phyloP scores from a whole-genome alignment of 2,113 vertebrate species.

The Empidonax alnorum region DNA sequence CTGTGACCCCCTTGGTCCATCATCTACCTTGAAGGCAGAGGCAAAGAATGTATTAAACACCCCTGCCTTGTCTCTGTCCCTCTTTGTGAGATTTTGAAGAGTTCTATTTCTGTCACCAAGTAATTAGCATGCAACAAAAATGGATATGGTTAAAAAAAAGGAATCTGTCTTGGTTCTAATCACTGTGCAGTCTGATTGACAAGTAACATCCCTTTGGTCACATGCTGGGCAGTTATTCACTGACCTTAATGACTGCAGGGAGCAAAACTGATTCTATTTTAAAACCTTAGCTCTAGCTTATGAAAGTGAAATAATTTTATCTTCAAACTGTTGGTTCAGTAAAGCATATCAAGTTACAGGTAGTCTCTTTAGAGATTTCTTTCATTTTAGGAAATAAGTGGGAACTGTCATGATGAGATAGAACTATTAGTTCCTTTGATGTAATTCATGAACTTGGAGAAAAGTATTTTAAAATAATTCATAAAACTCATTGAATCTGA shows the following conservation, averaged over 20 bases:
- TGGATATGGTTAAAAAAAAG: not conserved
- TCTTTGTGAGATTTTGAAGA: not conserved
- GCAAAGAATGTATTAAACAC: not conserved
- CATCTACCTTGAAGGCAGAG: not conserved
- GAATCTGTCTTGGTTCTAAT: not conserved
- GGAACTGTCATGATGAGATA: not conserved
- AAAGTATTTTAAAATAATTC: not conserved
- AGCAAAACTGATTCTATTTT: not conserved
- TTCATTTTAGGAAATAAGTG: not conserved
- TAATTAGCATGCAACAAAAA: not conserved
- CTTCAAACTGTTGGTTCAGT: not conserved
- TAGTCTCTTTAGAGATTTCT: not conserved
- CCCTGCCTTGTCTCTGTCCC: not conserved
- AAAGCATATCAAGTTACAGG: not conserved
- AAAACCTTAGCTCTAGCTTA: not conserved
- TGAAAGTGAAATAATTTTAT: not conserved
- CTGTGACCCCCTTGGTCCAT: not conserved
- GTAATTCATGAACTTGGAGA: not conserved
- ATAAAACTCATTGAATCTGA: not conserved
- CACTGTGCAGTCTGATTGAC: not conserved
- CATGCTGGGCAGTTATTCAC: not conserved
- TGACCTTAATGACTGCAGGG: not conserved
- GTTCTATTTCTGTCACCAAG: not conserved
- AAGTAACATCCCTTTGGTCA: not conserved
- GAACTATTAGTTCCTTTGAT: not conserved